Percentiles rank a stretch among this genome's conserved stretches.
These are phyloP conservation scores for Pomatorhinus ruficollis DNA, from an alignment of 2,113 vertebrate species.

Conservation along the genomic window DNA sequence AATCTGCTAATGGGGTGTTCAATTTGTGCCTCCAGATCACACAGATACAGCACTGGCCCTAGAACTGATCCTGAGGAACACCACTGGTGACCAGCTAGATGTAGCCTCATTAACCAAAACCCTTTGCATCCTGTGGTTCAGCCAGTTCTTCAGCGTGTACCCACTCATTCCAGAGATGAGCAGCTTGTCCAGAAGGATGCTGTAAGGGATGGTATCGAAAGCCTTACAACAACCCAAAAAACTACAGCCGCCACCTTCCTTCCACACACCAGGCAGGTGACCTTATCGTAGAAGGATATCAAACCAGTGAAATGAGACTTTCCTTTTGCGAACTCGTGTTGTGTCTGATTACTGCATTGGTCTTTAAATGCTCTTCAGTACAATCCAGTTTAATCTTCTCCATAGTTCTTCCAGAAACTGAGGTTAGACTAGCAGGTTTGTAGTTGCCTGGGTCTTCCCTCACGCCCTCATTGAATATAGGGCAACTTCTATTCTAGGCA, in stretches of 20 bases:
- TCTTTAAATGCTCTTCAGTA: neutral
- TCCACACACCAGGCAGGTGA: neutral
- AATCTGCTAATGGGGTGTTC: neutral
- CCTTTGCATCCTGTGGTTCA: neutral
- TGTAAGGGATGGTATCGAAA: neutral
- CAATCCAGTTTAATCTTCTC: neutral
- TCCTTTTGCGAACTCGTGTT: neutral
- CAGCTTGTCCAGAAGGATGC: neutral
- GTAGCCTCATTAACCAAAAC: neutral
- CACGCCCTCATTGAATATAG: neutral
- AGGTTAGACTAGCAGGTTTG: neutral
- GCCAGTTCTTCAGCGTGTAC: neutral
- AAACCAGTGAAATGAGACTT: neutral
- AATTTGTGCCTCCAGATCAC: neutral
- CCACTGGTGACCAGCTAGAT: fast-evolving
- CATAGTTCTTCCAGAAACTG: neutral
- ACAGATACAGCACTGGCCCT: neutral
- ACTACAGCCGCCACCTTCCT: neutral
- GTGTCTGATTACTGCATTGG: neutral
- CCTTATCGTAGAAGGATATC: neutral
- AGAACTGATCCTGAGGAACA: neutral
- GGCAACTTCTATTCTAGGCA: neutral
- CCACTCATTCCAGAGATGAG: neutral
- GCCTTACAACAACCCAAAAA: neutral
- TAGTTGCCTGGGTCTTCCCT: neutral